Percentiles rank a stretch among this genome's conserved stretches.
Conservation (phyloP, 1,140 invertebrate genomes). For the Dreissena polymorpha region DNA sequence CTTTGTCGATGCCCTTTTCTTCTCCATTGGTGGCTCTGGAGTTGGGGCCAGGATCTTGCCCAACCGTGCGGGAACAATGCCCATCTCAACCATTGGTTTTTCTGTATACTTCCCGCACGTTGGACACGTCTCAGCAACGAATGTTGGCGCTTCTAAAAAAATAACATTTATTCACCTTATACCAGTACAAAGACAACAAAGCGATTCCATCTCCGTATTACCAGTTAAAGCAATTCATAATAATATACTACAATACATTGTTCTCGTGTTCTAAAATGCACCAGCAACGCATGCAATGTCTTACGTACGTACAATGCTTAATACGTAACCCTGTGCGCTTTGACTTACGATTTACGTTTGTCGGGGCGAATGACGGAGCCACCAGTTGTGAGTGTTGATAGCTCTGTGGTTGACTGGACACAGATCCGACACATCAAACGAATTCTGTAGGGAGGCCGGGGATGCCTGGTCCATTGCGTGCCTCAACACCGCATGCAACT, state of each 20-base stretch:
- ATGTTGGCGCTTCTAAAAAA: background rate
- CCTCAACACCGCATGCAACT: conserved; percentile 1
- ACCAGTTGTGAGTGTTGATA: background rate
- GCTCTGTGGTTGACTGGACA: background rate
- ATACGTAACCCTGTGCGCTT: background rate
- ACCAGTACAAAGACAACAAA: too few relatives aligned
- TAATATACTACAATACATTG: too few relatives aligned
- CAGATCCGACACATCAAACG: background rate
- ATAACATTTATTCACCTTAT: too few relatives aligned
- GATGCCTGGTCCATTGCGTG: conserved; percentile 9
- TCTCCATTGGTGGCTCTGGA: background rate
- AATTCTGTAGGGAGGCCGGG: background rate
- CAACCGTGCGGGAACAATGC: background rate
- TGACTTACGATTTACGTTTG: background rate
- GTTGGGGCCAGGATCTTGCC: background rate
- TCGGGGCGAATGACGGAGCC: background rate
- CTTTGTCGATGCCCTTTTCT: too few relatives aligned
- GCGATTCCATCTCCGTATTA: too few relatives aligned
- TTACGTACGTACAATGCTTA: background rate
- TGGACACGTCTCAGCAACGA: background rate
- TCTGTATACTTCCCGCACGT: background rate
- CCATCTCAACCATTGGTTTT: background rate
- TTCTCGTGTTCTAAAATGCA: background rate
- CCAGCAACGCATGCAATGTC: background rate
- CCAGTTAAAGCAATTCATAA: too few relatives aligned